Percentiles rank a stretch among this genome's conserved stretches.
phyloP scores from a whole-genome alignment of 2,113 vertebrate species.

The Anguilla japonica region DNA sequence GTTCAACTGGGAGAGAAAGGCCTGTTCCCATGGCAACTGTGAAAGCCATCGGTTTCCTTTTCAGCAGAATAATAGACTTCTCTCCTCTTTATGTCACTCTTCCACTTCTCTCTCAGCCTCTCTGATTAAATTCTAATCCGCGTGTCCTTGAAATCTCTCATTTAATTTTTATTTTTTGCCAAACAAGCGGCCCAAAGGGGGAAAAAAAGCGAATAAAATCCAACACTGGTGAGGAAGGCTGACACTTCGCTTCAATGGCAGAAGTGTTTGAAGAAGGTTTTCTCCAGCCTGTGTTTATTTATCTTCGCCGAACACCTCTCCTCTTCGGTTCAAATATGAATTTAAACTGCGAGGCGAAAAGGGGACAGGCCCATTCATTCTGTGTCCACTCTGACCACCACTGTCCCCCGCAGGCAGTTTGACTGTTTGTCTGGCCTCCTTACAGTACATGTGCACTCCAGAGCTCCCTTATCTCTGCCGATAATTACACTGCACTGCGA shows the following conservation, averaged over 20 bases:
- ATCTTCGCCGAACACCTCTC: neutral
- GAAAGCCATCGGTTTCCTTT: constrained; percentile 58
- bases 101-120: constrained; percentile 29
- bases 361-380: neutral
- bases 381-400: neutral
- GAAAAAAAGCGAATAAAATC: neutral
- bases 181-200: neutral
- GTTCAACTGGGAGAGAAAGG: constrained; percentile 71
- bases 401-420: neutral
- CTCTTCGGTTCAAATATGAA: constrained; percentile 1
- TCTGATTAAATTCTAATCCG: constrained; percentile 40
- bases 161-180: constrained; percentile 17
- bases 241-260: neutral
- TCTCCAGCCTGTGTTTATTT: neutral
- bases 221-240: neutral
- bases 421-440: too few species aligned
- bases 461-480: too few species aligned
- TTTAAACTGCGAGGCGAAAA: neutral
- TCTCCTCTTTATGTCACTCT: constrained; percentile 37
- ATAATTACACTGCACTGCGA: neutral
- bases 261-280: neutral
- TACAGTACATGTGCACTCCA: too few species aligned
- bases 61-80: constrained; percentile 35
- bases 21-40: constrained; percentile 71
- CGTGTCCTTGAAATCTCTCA: constrained; percentile 37